Evolutionary conservation across 2,113 vertebrate genomes (phyloP).

Genomic region (Tamias sibiricus): DNA sequence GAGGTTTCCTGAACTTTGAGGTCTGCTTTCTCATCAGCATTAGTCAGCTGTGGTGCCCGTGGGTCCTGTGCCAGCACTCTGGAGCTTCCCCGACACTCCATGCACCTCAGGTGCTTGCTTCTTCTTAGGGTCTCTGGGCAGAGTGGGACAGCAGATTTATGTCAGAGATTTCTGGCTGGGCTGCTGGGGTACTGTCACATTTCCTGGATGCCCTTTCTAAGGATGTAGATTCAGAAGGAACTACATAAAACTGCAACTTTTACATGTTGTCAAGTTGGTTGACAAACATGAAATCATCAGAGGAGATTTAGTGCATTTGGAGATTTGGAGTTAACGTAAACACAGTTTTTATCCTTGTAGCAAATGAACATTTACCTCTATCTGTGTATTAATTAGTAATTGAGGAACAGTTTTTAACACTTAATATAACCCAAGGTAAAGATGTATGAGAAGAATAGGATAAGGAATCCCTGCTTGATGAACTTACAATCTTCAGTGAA

Average conservation of each 20-base stretch:
- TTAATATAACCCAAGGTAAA: not conserved
- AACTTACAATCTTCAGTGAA: not conserved
- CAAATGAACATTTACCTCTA: not conserved
- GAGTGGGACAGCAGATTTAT: not conserved
- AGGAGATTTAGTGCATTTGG: not conserved
- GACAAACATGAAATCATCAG: constrained; percentile 51
- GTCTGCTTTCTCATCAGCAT: constrained; percentile 13
- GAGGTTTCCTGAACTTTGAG: not conserved
- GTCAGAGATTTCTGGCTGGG: constrained; percentile 56
- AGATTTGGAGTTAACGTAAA: not conserved
- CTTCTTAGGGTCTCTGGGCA: not conserved
- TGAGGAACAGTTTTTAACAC: not conserved
- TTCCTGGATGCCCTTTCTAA: not conserved
- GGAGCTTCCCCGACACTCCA: constrained; percentile 51
- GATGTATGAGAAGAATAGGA: not conserved
- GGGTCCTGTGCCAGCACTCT: constrained; percentile 35
- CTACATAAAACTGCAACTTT: not conserved
- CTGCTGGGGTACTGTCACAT: constrained; percentile 14
- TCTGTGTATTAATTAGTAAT: not conserved
- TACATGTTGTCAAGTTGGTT: constrained; percentile 53
- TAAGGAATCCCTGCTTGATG: not conserved
- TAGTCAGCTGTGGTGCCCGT: constrained; percentile 23
- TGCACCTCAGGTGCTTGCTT: constrained; percentile 3
- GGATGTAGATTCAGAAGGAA: not conserved
- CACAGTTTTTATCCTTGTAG: not conserved